These are phyloP conservation scores for Rhipidura dahli DNA, from an alignment of 2,113 vertebrate species.

Conservation along the genomic window DNA sequence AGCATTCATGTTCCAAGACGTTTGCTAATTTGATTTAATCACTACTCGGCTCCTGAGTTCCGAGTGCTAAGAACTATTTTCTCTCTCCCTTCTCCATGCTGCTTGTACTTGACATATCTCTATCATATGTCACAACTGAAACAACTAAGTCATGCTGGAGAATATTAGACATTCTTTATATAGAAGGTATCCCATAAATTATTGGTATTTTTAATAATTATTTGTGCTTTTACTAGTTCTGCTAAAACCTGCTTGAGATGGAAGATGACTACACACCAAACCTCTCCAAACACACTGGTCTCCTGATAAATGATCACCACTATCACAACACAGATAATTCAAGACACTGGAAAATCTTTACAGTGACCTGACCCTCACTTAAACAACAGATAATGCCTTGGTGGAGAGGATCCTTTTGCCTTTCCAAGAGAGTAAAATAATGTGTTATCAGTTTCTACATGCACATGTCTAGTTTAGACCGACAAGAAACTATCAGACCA, in stretches of 20 bases:
- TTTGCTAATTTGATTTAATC: not conserved
- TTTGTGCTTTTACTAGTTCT: not conserved
- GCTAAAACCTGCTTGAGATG: not conserved
- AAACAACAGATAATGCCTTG: not conserved
- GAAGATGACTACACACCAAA: not conserved
- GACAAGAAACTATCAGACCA: not conserved
- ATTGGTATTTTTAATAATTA: not conserved
- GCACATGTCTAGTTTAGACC: not conserved
- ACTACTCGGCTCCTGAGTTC: not conserved
- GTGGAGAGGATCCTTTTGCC: not conserved
- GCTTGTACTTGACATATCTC: not conserved
- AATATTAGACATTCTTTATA: not conserved
- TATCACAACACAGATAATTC: not conserved
- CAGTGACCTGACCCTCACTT: not conserved
- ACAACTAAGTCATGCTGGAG: not conserved
- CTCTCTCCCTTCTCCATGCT: not conserved
- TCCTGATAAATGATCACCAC: not conserved
- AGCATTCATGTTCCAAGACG: not conserved
- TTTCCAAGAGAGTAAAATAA: not conserved
- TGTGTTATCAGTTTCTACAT: not conserved
- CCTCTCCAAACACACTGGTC: not conserved
- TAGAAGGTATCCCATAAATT: not conserved
- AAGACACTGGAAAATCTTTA: not conserved
- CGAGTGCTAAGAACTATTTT: not conserved
- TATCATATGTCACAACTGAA: not conserved